Base-by-base conservation (phyloP, 2,888 invertebrate genomes). In the Anticlea derivata region DNA sequence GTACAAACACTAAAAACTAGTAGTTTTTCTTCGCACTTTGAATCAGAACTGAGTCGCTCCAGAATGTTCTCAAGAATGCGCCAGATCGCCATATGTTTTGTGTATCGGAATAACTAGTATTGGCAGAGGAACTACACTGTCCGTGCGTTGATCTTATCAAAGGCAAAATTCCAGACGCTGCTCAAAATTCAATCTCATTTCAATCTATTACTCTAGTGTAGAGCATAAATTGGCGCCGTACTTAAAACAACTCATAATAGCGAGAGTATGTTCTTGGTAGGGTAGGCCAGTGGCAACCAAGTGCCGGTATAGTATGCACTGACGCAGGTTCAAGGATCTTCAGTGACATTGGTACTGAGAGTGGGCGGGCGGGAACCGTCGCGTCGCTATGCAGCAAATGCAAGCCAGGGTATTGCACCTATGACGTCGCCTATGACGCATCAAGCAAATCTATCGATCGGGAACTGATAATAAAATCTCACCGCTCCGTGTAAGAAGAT, bases 81-180 rank as follows among this genome's bases (percentile, higher is more conserved):
- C 70, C 72, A 70, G 68, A 70, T 68, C 68, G 80, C 79, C 86
- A 84, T 84, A 83, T 84, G 86, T 83, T 86, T 83, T 73, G 70
- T 82, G 67, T 72, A 62, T 62, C 65, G 70, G 70, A 67, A 73
- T 78, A 72, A 65, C 70, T 71, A 67, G 74, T 70, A 76, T 75
- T 75, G 71, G 75, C 73, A 69, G 61, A 56, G 27, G 50, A 54
- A 45, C 44, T 49, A 45, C 29, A 44, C 31, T 50, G 35, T 34
- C n/a, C 22, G 46, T 38, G 8, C 46, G 43, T 50, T 43, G 43
- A 26, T 48, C 29, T 11, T 34, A 35, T 35, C 35, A 29, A 40
- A 26, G 11, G 29, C 24, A 47, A 38, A 10, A 41, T 22, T 11
- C 38, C 12, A 20, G 10, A 35, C 35, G 29, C 1, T 38, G 1